A percentile compares a stretch with the other conserved stretches of the same genome.
These are phyloP conservation scores for Synanceia verrucosa DNA, from an alignment of 2,797 vertebrate genomes.

Conservation along the genomic window DNA sequence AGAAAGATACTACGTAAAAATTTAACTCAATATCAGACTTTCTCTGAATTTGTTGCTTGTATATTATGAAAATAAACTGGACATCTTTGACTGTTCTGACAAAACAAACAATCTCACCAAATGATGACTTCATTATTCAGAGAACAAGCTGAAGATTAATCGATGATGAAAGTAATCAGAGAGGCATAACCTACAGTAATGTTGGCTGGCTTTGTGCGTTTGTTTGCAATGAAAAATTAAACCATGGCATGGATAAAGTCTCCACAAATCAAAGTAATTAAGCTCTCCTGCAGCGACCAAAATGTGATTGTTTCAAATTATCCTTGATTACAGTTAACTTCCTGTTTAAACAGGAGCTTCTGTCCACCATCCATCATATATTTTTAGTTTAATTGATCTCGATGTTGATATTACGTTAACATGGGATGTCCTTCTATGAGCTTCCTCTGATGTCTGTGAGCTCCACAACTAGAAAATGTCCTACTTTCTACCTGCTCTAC, in stretches of 20 bases:
- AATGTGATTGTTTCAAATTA: neutral
- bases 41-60: neutral
- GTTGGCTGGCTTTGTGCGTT: neutral
- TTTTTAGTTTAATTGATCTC: neutral
- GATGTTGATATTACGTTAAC: neutral
- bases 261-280: neutral
- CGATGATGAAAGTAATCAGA: neutral
- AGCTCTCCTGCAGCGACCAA: neutral
- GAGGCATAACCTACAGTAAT: neutral
- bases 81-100: neutral
- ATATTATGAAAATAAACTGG: too few species aligned
- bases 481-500: slow-evolving; percentile 1
- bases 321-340: too few species aligned
- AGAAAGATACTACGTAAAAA: too few species aligned
- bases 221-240: neutral
- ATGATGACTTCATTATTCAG: neutral
- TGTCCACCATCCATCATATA: neutral
- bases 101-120: neutral
- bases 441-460: neutral
- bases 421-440: neutral
- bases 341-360: neutral
- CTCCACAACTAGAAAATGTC: neutral
- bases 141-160: neutral
- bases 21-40: neutral
- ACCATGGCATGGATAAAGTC: neutral